Evolutionary conservation across 2,113 vertebrate species (phyloP).

Genomic region (Collichthys lucidus): DNA sequence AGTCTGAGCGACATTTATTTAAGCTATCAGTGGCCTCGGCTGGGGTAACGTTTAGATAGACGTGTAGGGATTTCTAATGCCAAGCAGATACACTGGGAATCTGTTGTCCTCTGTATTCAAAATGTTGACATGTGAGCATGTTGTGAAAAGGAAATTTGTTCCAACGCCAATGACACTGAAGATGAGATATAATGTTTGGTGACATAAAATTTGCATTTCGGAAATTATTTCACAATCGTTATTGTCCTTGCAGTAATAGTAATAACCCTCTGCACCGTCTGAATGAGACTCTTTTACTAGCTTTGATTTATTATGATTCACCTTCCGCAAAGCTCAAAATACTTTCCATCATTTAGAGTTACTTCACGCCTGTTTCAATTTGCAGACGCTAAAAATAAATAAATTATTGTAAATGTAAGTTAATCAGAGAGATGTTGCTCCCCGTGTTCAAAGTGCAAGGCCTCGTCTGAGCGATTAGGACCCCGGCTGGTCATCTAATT

Average conservation of each 20-base stretch:
- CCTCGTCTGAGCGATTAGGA: slow-evolving; percentile 61
- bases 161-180: background rate
- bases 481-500: slow-evolving; percentile 71
- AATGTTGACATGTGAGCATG: slow-evolving; percentile 2
- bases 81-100: slow-evolving; percentile 30
- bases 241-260: background rate
- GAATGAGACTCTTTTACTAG: slow-evolving; percentile 80
- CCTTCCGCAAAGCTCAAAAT: slow-evolving; percentile 10
- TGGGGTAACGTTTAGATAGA: slow-evolving; percentile 48
- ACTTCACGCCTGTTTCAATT: slow-evolving; percentile 36
- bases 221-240: background rate
- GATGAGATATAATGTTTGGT: slow-evolving; percentile 14
- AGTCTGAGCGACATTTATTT: slow-evolving; percentile 57
- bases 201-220: slow-evolving; percentile 2
- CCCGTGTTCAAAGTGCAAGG: slow-evolving; percentile 60
- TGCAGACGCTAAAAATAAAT: slow-evolving; percentile 38
- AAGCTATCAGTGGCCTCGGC: slow-evolving; percentile 48
- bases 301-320: slow-evolving; percentile 27
- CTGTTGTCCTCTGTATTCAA: slow-evolving; percentile 38
- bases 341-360: slow-evolving; percentile 7
- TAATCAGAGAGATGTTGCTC: slow-evolving; percentile 59
- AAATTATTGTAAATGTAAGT: slow-evolving; percentile 30
- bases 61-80: slow-evolving; percentile 51
- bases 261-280: slow-evolving; percentile 3
- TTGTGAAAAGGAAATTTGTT: slow-evolving; percentile 12